These are phyloP conservation scores for Drosophila macrothrix DNA, from an alignment of 2,888 invertebrate species.

Conservation along the genomic window DNA sequence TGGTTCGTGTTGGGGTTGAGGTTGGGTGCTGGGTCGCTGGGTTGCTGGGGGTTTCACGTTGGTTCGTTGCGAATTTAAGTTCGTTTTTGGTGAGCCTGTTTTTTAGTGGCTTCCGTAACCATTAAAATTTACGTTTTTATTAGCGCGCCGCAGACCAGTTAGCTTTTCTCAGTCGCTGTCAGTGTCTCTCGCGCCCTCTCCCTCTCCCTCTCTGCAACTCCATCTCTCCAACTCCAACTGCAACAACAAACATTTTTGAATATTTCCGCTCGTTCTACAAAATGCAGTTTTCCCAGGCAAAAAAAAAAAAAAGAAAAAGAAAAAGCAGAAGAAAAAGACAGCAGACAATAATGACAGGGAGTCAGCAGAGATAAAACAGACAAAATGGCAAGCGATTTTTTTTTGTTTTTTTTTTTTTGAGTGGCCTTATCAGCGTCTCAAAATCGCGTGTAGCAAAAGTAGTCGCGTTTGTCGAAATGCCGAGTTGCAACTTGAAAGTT, in stretches of 20 bases:
- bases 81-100: conserved; percentile 81
- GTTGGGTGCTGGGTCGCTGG: not conserved
- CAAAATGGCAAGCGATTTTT: conserved; percentile 32
- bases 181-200: not conserved
- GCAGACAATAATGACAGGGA: conserved; percentile 39
- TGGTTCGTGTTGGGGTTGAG: not conserved
- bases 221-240: not conserved
- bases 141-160: conserved; percentile 69
- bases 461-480: conserved; percentile 53
- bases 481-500: conserved; percentile 38
- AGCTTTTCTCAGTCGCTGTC: conserved; percentile 3
- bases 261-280: conserved; percentile 76
- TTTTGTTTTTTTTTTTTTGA: conserved; percentile 1
- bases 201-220: not conserved
- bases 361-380: conserved; percentile 43
- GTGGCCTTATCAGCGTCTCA: conserved; percentile 64
- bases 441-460: conserved; percentile 54
- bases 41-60: conserved; percentile 7
- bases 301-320: conserved; percentile 18
- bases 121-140: conserved; percentile 81
- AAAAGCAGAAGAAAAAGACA: not conserved
- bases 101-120: conserved; percentile 82
- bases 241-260: conserved; percentile 70
- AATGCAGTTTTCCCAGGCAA: conserved; percentile 75
- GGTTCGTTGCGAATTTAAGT: conserved; percentile 62